These are phyloP conservation scores for Petrocephalus sullivani DNA, from an alignment of 2,797 vertebrate species.

Conservation along the genomic window DNA sequence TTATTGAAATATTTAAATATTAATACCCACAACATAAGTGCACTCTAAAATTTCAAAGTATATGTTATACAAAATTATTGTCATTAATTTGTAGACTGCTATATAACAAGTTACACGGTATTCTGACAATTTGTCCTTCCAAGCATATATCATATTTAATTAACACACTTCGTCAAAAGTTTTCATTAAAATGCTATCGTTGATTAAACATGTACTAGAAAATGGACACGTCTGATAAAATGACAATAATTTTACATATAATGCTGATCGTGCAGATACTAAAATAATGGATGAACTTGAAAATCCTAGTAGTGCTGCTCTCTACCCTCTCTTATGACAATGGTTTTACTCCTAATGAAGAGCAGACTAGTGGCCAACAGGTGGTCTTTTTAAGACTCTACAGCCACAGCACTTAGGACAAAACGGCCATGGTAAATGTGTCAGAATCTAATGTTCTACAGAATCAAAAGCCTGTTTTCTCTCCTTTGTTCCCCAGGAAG, in stretches of 20 bases:
- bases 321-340: conserved; percentile 68
- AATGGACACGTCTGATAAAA: neutral
- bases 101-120: neutral
- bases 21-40: neutral
- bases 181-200: neutral
- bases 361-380: conserved; percentile 86
- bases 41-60: neutral
- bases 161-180: neutral
- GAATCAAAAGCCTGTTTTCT: conserved; percentile 99
- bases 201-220: neutral
- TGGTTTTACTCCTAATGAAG: conserved; percentile 69
- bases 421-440: conserved; percentile 83
- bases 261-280: conserved; percentile 35
- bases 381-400: conserved; percentile 97
- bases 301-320: conserved; percentile 63
- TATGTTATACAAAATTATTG: neutral
- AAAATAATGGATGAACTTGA: conserved; percentile 64
- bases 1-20: conserved; percentile 2
- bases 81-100: neutral
- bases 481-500: conserved; percentile 95
- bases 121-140: neutral
- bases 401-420: conserved; percentile 86
- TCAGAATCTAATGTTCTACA: conserved; percentile 99
- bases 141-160: neutral
- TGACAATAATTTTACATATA: neutral